Base-by-base conservation (phyloP, 2,888 invertebrate genomes). In the Pseudococcus longispinus region DNA sequence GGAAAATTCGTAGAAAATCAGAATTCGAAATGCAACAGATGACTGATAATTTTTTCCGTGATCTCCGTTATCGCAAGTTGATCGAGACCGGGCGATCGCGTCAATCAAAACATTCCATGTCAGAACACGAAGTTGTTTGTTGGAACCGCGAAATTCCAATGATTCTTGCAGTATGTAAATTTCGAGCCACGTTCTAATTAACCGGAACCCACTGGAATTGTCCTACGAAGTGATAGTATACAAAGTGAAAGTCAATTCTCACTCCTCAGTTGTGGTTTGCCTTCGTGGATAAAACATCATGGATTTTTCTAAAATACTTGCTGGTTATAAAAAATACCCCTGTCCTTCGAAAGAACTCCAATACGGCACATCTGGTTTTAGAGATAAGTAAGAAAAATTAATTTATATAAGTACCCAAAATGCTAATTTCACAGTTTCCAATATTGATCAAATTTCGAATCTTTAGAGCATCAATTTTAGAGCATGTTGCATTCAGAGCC, bases 401-500 rank as follows among this genome's bases (percentile, higher is more conserved):
- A 42, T 82, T 26, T 70, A 37, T 37, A 8, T 37, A 5, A 37
- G 1, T 37, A 74, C 55, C 60, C 84, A 70, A n/a, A n/a, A n/a
- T n/a, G n/a, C n/a, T 42, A 42, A 20, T 23, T 85, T 87, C 65
- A 32, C 46, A 60, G n/a, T 82, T 88, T 60, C 55, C 83, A 55
- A 29, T 46, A 15, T 11, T n/a, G 6, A 32, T 44, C 6, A 11
- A 60, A 46, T 6, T 8, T 60, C 51, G 18, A 18, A 77, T 23
- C 46, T 26, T 42, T 20, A 98, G 98, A 90, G 96, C 96, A 55
- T 94, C 93, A 88, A 92, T 94, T 88, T 92, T 99, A 90, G 95
- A 96, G 89, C 97, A 97, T 93, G 95, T 99, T 29, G 94, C 98
- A 91, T 98, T 96, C 91, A 94, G 99, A 87, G 97, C 98, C 96